Evolutionary conservation across 2,888 invertebrate genomes (phyloP).

Genomic region (Tetrapedia diversipes): DNA sequence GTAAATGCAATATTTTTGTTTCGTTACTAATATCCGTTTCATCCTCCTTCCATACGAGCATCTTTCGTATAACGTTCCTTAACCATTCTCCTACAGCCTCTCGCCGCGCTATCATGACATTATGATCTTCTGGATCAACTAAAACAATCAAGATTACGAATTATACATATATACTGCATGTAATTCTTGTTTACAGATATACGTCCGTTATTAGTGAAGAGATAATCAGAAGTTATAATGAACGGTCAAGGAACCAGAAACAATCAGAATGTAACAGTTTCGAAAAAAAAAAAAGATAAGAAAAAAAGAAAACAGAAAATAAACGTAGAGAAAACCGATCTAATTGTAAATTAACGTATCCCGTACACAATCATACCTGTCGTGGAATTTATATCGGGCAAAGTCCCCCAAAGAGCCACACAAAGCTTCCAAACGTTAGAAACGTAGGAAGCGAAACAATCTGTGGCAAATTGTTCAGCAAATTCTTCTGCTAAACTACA

Average conservation of each 20-base stretch:
- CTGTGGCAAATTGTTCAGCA: conserved; percentile 59
- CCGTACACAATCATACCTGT: conserved; percentile 74
- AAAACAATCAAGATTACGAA: neutral
- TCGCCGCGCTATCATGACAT: conserved; percentile 84
- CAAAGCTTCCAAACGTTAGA: conserved; percentile 83
- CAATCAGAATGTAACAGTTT: neutral
- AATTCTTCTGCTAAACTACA: conserved; percentile 83
- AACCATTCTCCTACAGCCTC: conserved; percentile 88
- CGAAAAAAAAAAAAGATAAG: neutral
- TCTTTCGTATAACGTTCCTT: conserved; percentile 83
- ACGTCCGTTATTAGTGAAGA: neutral
- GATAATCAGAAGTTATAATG: neutral
- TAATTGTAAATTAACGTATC: neutral
- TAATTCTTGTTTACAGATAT: neutral
- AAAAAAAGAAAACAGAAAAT: neutral
- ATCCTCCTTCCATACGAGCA: conserved; percentile 80
- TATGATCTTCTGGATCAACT: conserved; percentile 80
- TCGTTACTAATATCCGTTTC: conserved; percentile 65
- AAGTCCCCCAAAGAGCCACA: conserved; percentile 92
- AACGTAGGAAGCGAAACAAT: conserved; percentile 80
- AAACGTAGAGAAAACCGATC: neutral
- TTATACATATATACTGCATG: neutral
- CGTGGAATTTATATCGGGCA: conserved; percentile 31
- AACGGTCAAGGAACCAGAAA: neutral
- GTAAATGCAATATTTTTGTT: conserved; percentile 72